Percentiles rank a stretch among this genome's conserved stretches.
Evolutionary conservation across 2,888 invertebrate genomes (phyloP).

Genomic region (Ophion obscuratus): DNA sequence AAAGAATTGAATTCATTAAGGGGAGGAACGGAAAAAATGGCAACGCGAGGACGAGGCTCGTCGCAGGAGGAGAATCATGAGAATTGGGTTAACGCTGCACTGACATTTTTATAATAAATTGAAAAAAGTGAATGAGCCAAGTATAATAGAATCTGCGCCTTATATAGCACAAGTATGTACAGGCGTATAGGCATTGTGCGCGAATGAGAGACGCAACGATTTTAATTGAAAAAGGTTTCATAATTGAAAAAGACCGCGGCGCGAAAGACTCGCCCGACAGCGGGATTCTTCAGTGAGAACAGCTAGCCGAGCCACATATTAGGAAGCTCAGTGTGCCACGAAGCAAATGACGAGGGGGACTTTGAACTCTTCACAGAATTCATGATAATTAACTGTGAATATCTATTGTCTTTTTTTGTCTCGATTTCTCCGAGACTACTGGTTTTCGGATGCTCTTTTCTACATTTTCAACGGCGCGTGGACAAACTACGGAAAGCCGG

Average conservation of each 20-base stretch:
- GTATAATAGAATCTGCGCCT: slow-evolving; percentile 39
- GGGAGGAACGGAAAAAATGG: slow-evolving; percentile 32
- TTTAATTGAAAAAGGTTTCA: slow-evolving; percentile 75
- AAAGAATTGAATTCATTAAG: slow-evolving; percentile 38
- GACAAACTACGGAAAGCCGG: neutral
- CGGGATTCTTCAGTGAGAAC: slow-evolving; percentile 48
- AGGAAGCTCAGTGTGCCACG: slow-evolving; percentile 47
- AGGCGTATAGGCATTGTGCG: neutral
- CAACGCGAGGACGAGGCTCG: slow-evolving; percentile 4
- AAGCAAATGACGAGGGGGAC: slow-evolving; percentile 31
- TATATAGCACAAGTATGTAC: slow-evolving; percentile 1
- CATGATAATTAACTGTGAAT: slow-evolving; percentile 27
- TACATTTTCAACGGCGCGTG: neutral
- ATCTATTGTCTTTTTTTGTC: slow-evolving; percentile 11
- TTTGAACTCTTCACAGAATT: slow-evolving; percentile 24
- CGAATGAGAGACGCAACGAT: slow-evolving; percentile 67
- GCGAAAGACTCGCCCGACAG: slow-evolving; percentile 40
- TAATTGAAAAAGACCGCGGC: slow-evolving; percentile 73
- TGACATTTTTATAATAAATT: slow-evolving; percentile 43
- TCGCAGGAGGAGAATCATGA: slow-evolving; percentile 73
- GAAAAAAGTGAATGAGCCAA: slow-evolving; percentile 34
- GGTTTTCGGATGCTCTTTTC: neutral
- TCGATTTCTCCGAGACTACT: slow-evolving; percentile 22
- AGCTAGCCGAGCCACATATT: slow-evolving; percentile 65
- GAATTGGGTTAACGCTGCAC: slow-evolving; percentile 78